Percentiles rank a stretch among this genome's conserved stretches.
These are phyloP conservation scores for Apostichopus californicus DNA, from an alignment of 35 echinoderm and acorn worm species.

Conservation along the genomic window DNA sequence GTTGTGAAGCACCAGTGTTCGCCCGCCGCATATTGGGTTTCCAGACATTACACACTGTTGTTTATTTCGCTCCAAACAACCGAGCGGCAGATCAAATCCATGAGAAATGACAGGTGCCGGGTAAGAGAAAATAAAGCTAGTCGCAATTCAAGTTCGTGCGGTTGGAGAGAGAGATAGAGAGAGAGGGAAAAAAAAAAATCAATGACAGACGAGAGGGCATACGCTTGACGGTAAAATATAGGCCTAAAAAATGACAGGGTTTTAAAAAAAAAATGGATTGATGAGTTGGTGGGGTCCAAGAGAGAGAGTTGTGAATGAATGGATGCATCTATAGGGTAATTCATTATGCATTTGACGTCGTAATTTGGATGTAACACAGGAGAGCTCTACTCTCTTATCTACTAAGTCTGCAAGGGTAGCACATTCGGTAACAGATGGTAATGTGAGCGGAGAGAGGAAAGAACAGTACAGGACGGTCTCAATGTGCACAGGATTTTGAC, in stretches of 20 bases:
- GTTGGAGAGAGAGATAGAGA: background rate
- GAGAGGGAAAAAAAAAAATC: background rate
- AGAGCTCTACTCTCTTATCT: no score
- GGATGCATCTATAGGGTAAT: background rate
- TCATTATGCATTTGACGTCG: background rate
- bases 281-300: background rate
- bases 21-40: conserved; percentile 12
- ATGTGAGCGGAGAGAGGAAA: no score
- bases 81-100: conserved; percentile 22
- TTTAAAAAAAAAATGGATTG: background rate
- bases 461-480: no score
- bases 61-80: conserved; percentile 30
- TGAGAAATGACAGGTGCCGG: conserved; percentile 36
- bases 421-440: no score
- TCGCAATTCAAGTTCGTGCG: conserved; percentile 8
- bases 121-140: background rate
- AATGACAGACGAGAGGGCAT: background rate
- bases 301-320: conserved; percentile 24
- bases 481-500: no score
- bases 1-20: background rate
- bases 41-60: conserved; percentile 18
- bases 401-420: no score
- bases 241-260: conserved; percentile 1
- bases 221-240: conserved; percentile 18
- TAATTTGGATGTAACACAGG: background rate